Base-by-base conservation (phyloP, 2,797 vertebrate genomes). In the Delichon dasypus region DNA sequence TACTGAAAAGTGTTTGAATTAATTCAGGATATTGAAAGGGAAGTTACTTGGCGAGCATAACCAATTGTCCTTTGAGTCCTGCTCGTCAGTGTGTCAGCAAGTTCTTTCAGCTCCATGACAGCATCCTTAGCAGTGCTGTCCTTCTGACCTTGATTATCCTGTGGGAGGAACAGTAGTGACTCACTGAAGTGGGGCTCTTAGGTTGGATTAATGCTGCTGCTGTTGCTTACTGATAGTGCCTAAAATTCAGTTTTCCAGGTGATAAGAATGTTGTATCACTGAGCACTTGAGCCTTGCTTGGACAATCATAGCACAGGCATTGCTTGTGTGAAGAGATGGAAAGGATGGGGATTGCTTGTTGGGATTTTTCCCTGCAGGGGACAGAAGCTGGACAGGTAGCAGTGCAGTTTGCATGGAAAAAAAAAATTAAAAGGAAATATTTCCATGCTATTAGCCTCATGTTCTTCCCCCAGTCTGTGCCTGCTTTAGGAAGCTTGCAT, bases 391-490 rank as follows among this genome's bases (percentile, higher is more conserved):
- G 5, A 21, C 64, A 21, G 13, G 57, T n/a, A 16, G 20, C 23
- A 32, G 5, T 22, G 22, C 3, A 8, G 42, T 26, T 27, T 68
- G 32, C 0, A 0, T 48, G 38, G 38, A 32, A 54, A 21, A 7
- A 25, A 15, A 36, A 14, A 32, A n/a, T n/a, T n/a, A n/a, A 22
- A 55, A 50, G 17, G 29, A 32, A 32, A 34, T 12, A 38, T 38
- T 38, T 62, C 19, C 27, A 13, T 5, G 6, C 26, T 29, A 17
- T 82, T 65, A 61, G 27, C 23, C 15, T 89, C 32, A 18, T 11
- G 0, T 71, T 62, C 67, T 38, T 13, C 10, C 16, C 11, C 11
- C 7, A 53, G 16, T 81, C 27, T 50, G 7, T 66, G 18, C 18
- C 40, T 79, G 65, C 27, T 32, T 32, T 47, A 80, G 38, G 53